Percentiles rank a stretch among this genome's conserved stretches.
These are phyloP conservation scores for Solenopsis fugax DNA, from an alignment of 1,140 invertebrate genomes.

Conservation along the genomic window DNA sequence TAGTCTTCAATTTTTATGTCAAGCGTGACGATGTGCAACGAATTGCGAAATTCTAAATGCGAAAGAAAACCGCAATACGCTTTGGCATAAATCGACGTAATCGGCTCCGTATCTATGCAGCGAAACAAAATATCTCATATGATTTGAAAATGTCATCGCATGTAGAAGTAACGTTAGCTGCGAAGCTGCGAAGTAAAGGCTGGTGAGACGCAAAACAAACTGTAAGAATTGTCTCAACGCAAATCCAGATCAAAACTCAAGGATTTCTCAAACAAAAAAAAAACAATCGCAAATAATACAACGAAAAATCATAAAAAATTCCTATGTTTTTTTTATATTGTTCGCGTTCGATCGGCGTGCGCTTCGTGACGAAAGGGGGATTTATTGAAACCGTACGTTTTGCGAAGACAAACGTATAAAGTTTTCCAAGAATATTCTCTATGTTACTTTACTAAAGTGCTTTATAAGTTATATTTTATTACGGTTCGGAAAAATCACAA, in stretches of 20 bases:
- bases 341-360: not conserved
- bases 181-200: conserved; percentile 47
- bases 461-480: conserved; percentile 36
- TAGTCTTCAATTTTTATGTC: conserved; percentile 60
- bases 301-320: not conserved
- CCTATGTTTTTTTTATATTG: not conserved
- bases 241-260: not conserved
- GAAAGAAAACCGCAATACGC: conserved; percentile 66
- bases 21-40: conserved; percentile 51
- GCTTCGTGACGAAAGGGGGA: conserved; percentile 2
- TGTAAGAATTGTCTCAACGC: conserved; percentile 21
- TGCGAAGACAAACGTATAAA: not conserved
- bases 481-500: conserved; percentile 28
- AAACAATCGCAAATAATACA: conserved; percentile 24
- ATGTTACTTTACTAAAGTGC: conserved; percentile 23
- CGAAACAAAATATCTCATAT: conserved; percentile 40
- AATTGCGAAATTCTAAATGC: conserved; percentile 68
- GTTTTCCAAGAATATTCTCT: conserved; percentile 1
- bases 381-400: not conserved
- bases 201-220: conserved; percentile 44
- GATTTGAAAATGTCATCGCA: conserved; percentile 11
- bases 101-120: conserved; percentile 40
- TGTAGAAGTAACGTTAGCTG: conserved; percentile 8
- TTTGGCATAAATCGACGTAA: conserved; percentile 17
- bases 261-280: conserved; percentile 3